These are phyloP conservation scores for Arion vulgaris DNA, from an alignment of 1,140 invertebrate genomes.

Conservation along the genomic window DNA sequence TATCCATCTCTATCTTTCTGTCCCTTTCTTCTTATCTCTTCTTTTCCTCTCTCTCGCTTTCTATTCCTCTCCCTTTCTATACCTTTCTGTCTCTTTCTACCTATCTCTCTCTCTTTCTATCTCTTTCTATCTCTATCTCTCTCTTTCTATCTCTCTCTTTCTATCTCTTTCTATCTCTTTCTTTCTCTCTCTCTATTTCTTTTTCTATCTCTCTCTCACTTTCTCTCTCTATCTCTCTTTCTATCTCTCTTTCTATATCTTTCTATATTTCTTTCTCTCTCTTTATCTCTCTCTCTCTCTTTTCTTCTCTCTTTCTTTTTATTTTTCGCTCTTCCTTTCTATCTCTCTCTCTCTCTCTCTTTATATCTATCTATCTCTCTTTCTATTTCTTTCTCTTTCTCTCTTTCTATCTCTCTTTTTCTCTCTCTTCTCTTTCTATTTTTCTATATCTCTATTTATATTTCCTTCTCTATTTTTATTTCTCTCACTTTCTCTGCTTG, in stretches of 20 bases:
- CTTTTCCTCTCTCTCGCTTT: too few species aligned
- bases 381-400: not conserved
- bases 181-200: constrained; percentile 21
- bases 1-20: not conserved
- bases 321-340: too few species aligned
- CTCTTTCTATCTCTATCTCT: constrained; percentile 20
- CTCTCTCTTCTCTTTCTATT: too few species aligned
- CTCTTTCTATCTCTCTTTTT: too few species aligned
- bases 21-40: too few species aligned
- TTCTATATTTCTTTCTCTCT: not conserved
- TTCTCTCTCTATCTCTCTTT: not conserved
- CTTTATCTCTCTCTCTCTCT: not conserved
- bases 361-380: not conserved
- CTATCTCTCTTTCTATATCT: not conserved
- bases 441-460: constrained; percentile 7
- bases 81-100: too few species aligned
- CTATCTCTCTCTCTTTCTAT: constrained; percentile 18
- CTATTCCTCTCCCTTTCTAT: not conserved
- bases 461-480: constrained; percentile 14
- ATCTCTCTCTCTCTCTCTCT: not conserved
- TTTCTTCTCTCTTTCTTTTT: not conserved
- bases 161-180: not conserved
- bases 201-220: constrained; percentile 24
- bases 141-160: constrained; percentile 26
- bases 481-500: constrained; percentile 23